Evolutionary conservation across 2,797 vertebrate genomes (phyloP), one percentile per base, ranked within the genome.

Genomic region (Lacerta bilineata): DNA sequence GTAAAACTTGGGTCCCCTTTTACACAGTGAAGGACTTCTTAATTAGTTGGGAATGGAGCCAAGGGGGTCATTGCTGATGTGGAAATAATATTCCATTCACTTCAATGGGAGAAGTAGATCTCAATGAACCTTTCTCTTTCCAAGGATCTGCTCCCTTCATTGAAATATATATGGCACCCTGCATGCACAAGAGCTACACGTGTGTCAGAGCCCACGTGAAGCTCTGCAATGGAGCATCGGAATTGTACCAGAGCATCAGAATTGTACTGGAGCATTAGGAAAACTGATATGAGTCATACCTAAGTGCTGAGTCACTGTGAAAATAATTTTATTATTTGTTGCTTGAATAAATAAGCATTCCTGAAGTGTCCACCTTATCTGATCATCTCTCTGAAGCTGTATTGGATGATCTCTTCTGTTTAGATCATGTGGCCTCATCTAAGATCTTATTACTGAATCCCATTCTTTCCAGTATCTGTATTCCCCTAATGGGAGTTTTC

Each of bases 351-450:
- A 61, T n/a, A 33, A 20, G 10, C 36, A 64, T 64, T 64, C 20
- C 20, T 39, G 61, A 64, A 80, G 9, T 5, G 1, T 9, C 72
- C 29, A 43, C 17, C 41, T 23, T 61, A 29, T 74, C 27, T 13
- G 20, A 77, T 66, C 27, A 64, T 64, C 20, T 36, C n/a, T 18
- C 61, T 87, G 50, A 72, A 59, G 46, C 27, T 59, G 9, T 55
- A 41, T 74, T 41, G 18, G 78, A 41, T 43, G 27, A 23, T 81
- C 13, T 39, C 5, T 91, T 84, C 55, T 39, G 91, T 93, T 91
- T 92, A 85, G 87, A 92, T 80, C 11, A 74, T 90, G 93, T 91
- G 5, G 85, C 88, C 66, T 89, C 66, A 81, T 93, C 90, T 91
- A 78, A 88, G 69, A 77, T 84, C 71, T 86, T 89, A 80, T 6